Conservation (phyloP, 2,888 invertebrate genomes). For the Rhogogaster chlorosoma region DNA sequence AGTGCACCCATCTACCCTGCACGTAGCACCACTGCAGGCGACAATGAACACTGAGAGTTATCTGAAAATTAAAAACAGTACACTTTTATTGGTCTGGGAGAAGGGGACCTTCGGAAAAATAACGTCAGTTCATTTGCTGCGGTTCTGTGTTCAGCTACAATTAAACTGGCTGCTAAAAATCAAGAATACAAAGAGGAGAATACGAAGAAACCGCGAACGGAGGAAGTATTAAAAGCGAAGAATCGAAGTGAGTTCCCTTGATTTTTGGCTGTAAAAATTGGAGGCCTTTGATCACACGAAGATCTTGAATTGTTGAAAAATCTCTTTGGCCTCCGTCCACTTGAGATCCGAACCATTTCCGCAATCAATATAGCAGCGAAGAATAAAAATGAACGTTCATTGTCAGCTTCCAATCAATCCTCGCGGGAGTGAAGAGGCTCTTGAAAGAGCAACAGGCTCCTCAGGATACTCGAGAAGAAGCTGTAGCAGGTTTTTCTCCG, state of each 20-base stretch:
- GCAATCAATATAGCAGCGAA: not conserved
- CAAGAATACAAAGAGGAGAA: not conserved
- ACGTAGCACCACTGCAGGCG: not conserved
- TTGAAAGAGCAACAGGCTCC: slow-evolving; percentile 21
- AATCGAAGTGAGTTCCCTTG: not conserved
- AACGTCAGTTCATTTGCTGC: not conserved
- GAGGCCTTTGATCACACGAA: not conserved
- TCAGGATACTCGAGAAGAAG: slow-evolving; percentile 11
- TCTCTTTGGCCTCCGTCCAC: not conserved
- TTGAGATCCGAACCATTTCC: slow-evolving; percentile 30
- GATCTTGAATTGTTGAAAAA: not conserved
- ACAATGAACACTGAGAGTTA: slow-evolving; percentile 18
- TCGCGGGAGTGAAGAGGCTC: not conserved
- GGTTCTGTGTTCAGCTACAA: not conserved
- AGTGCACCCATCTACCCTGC: not conserved
- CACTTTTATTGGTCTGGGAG: not conserved
- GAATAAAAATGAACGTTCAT: slow-evolving; percentile 3
- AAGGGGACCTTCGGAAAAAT: not conserved
- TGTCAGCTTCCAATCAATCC: slow-evolving; percentile 32
- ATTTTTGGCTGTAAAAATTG: not conserved
- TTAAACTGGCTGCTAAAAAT: not conserved
- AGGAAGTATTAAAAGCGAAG: not conserved
- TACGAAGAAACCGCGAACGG: not conserved
- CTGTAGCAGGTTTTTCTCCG: not conserved
- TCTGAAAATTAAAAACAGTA: slow-evolving; percentile 27